Conservation (phyloP, 2,797 vertebrate species). For the Notolepis coatsorum region DNA sequence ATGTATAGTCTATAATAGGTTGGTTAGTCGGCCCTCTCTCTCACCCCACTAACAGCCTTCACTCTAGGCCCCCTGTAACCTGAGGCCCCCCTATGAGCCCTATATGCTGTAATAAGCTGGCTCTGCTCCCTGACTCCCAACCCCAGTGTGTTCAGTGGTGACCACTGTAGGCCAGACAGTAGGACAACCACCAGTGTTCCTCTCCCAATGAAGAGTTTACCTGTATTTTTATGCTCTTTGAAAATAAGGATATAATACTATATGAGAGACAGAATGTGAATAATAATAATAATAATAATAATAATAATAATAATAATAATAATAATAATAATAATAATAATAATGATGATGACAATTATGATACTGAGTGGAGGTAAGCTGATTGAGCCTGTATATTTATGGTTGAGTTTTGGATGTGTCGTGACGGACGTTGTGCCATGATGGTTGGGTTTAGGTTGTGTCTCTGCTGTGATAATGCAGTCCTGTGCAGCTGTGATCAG, state of each 20-base stretch:
- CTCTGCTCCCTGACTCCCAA: constrained; percentile 41
- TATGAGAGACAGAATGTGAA: constrained; percentile 75
- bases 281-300: constrained; percentile 66
- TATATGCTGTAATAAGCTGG: constrained; percentile 55
- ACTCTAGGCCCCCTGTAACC: constrained; percentile 45
- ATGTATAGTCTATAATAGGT: constrained; percentile 51
- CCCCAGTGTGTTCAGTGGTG: constrained; percentile 49
- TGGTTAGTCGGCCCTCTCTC: constrained; percentile 52
- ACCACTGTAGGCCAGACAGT: constrained; percentile 56
- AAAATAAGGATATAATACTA: constrained; percentile 70
- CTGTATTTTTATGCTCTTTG: constrained; percentile 81
- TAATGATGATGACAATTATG: constrained; percentile 45
- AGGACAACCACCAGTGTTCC: constrained; percentile 62
- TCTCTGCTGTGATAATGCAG: constrained; percentile 79
- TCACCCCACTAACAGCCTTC: constrained; percentile 27
- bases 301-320: constrained; percentile 68
- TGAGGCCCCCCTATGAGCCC: constrained; percentile 38
- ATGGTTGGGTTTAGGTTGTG: constrained; percentile 74
- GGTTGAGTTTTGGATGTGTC: constrained; percentile 76
- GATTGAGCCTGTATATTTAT: constrained; percentile 71
- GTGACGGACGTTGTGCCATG: constrained; percentile 74
- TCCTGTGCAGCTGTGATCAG: constrained; percentile 80
- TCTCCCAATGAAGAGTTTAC: constrained; percentile 71
- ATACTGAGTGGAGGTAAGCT: constrained; percentile 57
- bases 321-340: constrained; percentile 71